A percentile compares a stretch with the other conserved stretches of the same genome.
Conservation (phyloP, 2,888 invertebrate species). For the Nematopogon swammerdamellus region DNA sequence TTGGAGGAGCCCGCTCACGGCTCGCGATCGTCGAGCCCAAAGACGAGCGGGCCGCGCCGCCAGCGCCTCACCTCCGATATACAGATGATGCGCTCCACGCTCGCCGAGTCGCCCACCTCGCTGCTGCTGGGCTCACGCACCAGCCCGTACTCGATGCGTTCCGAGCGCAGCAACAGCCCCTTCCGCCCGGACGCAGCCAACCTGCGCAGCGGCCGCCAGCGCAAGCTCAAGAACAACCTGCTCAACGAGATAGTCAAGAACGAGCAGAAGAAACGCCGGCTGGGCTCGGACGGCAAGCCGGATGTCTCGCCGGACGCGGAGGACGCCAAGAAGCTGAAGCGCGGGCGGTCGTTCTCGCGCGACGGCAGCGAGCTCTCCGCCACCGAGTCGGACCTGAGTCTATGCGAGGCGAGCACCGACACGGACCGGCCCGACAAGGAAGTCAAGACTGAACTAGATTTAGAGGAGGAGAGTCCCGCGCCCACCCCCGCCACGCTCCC, state of each 20-base stretch:
- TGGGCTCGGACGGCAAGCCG: conserved; percentile 54
- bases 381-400: conserved; percentile 62
- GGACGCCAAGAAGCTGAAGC: conserved; percentile 40
- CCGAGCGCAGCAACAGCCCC: conserved; percentile 54
- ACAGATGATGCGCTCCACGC: conserved; percentile 44
- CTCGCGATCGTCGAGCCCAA: conserved; percentile 48
- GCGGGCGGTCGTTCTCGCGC: conserved; percentile 46
- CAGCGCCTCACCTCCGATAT: conserved; percentile 44
- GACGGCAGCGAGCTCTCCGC: conserved; percentile 59
- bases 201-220: conserved; percentile 63
- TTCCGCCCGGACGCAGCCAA: conserved; percentile 51
- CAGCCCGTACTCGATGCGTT: conserved; percentile 60
- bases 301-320: conserved; percentile 34
- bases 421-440: conserved; percentile 42
- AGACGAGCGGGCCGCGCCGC: conserved; percentile 34
- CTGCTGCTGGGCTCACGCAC: conserved; percentile 40
- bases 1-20: conserved; percentile 34
- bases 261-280: conserved; percentile 52
- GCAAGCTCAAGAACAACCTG: conserved; percentile 56
- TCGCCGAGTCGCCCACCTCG: conserved; percentile 34
- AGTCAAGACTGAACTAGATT: conserved; percentile 54
- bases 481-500: conserved; percentile 40
- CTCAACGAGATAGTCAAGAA: conserved; percentile 57
- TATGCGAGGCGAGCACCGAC: conserved; percentile 41
- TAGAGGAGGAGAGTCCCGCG: conserved; percentile 54